Base-by-base conservation (phyloP, 2,888 invertebrate species). In the Lottia gigantea region DNA sequence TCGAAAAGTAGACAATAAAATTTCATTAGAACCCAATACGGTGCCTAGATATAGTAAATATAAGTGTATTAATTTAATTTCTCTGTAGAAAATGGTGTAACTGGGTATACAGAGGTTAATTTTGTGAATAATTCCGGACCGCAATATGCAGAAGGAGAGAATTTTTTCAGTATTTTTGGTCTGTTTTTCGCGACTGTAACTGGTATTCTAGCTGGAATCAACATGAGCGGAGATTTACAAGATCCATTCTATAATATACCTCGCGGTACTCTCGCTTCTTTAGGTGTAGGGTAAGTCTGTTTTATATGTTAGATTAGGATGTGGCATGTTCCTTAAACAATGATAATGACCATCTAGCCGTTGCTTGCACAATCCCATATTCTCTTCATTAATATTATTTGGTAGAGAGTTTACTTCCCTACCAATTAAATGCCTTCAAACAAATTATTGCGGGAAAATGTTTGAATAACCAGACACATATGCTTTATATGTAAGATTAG, bases 131-230 rank as follows among this genome's bases (percentile, higher is more conserved):
- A 97, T 87, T 92, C 95, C 62, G 94, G 93, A 90, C 92, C 96
- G 0, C 90, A 92, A 68, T 97, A 95, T 89, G 91, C 92, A 68
- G 91, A 93, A 69, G 93, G 93, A 12, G 94, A 96, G 83, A 94
- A 93, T 73, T 98, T 97, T 95, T 98, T 98, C 89, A 94, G 94
- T 67, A 96, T 97, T 61, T 97, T 98, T 89, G 98, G 98, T 46
- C 95, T 98, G 2, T 98, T 98, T 89, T 98, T 98, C 88, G 97
- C 98, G 16, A 97, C 98, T 0, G 95, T 98, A 40, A 97, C 98
- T 64, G 98, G 98, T 19, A 95, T 98, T 75, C 90, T 98, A 78
- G 96, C 98, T 8, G 98, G 98, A 46, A 97, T 98, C 81, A 98
- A 98, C 87, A 98, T 98, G 98, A 96, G 97, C 86, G 97, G 97